These are phyloP conservation scores for Phyllopteryx taeniolatus DNA, from an alignment of 2,113 vertebrate species.

Conservation along the genomic window DNA sequence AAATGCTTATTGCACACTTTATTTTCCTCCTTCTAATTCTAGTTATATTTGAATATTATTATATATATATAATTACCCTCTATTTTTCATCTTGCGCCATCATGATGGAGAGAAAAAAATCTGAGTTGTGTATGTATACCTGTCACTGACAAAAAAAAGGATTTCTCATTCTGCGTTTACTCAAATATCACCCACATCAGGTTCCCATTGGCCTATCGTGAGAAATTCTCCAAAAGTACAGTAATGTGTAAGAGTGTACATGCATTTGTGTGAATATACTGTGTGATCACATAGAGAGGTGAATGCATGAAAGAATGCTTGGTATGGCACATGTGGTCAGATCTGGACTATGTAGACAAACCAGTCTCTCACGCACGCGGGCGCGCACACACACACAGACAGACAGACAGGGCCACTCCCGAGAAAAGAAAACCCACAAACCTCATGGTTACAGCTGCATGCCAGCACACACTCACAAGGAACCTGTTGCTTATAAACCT, in stretches of 20 bases:
- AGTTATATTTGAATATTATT: too few relatives aligned
- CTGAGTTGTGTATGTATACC: too few relatives aligned
- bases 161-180: too few relatives aligned
- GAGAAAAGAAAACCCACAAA: slow-evolving; percentile 40
- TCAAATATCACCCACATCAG: slow-evolving; percentile 31
- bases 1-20: too few relatives aligned
- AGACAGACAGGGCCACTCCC: slow-evolving; percentile 42
- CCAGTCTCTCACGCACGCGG: slow-evolving; percentile 17
- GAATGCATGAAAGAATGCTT: slow-evolving; percentile 54
- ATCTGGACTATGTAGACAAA: slow-evolving; percentile 49
- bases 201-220: slow-evolving; percentile 36
- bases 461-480: slow-evolving; percentile 26
- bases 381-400: slow-evolving; percentile 14
- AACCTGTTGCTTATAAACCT: slow-evolving; percentile 22
- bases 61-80: too few relatives aligned
- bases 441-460: slow-evolving; percentile 7
- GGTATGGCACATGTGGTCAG: slow-evolving; percentile 56
- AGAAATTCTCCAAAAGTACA: slow-evolving; percentile 44
- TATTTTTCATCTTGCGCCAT: too few relatives aligned
- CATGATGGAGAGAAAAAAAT: too few relatives aligned
- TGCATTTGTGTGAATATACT: slow-evolving; percentile 4
- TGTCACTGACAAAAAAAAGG: too few relatives aligned
- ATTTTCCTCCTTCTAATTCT: too few relatives aligned
- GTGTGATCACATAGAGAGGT: slow-evolving; percentile 15
- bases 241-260: neutral